Evolutionary conservation across 2,113 vertebrate species (phyloP), one percentile per base, ranked within the genome.

Genomic region (Corydoras sp.): DNA sequence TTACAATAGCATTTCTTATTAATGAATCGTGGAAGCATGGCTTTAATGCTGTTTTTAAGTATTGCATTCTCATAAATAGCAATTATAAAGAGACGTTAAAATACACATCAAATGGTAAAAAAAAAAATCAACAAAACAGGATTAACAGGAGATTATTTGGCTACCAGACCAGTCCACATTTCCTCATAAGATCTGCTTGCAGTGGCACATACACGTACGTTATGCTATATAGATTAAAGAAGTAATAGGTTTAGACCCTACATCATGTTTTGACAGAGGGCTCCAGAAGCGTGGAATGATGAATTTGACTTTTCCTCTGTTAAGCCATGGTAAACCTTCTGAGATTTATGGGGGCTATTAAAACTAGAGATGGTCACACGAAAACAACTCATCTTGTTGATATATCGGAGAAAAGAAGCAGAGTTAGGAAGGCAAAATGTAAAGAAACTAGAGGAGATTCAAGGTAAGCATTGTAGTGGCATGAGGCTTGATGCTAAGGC

Each of bases 331-430:
- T 80, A 69, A 75, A 78, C 76, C 82, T 72, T 65, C 75, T 66
- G 71, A 86, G 85, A 88, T 88, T 89, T 89, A 89, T 84, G 58
- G 85, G 75, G 79, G 83, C 85, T 87, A 89, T 89, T 87, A 88
- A 83, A 78, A 70, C 81, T 80, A 81, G 80, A 86, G 86, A 84
- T 86, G 86, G 86, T 86, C 72, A 74, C 81, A 83, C 80, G 60
- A 77, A 74, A 83, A 80, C 80, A 83, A 85, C 87, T 89, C 81
- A 89, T 90, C 89, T 88, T 84, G 5, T 68, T 85, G 86, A 88
- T 85, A 79, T 81, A 81, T 50, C 80, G 13, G 62, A 80, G 77
- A 59, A 61, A 70, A 72, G 76, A 6, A 72, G 73, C 65, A 18
- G 61, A 77, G 59, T 69, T 69, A 78, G 72, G 68, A 66, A 76